Evolutionary conservation across 2,888 invertebrate genomes (phyloP).

Genomic region (Bimastos eiseni): DNA sequence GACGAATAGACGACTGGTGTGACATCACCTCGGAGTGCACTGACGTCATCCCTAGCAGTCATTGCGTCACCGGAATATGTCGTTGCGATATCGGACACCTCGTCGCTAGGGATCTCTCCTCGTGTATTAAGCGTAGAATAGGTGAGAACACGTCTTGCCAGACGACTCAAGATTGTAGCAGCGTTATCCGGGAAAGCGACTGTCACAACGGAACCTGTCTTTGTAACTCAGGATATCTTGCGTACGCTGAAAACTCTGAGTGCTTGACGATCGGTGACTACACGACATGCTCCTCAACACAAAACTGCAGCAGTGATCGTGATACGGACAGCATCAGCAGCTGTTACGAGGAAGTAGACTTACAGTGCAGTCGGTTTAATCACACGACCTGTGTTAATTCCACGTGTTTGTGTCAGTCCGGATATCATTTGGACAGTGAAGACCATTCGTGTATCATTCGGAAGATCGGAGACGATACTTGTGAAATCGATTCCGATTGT

Average conservation of each 20-base stretch:
- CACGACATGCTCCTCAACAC: neutral
- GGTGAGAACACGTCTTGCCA: neutral
- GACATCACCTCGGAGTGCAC: neutral
- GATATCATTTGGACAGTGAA: constrained; percentile 2
- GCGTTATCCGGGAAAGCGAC: neutral
- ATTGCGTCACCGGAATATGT: neutral
- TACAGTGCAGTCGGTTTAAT: neutral
- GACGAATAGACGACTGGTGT: constrained; percentile 18
- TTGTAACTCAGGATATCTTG: neutral
- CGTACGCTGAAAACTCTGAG: neutral
- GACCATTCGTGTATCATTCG: constrained; percentile 16
- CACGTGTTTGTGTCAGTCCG: constrained; percentile 28
- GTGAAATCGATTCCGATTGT: constrained; percentile 32
- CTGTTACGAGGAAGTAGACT: neutral
- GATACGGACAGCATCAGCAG: neutral
- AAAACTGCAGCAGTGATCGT: neutral
- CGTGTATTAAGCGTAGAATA: neutral
- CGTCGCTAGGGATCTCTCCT: neutral
- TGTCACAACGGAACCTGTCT: neutral
- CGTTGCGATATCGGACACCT: neutral
- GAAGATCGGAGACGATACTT: constrained; percentile 28
- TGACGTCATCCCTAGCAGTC: neutral
- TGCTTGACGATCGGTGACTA: constrained; percentile 13
- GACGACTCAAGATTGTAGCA: neutral
- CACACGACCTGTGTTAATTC: neutral